Conservation (phyloP, 2,113 vertebrate genomes). For the Passer montanus region DNA sequence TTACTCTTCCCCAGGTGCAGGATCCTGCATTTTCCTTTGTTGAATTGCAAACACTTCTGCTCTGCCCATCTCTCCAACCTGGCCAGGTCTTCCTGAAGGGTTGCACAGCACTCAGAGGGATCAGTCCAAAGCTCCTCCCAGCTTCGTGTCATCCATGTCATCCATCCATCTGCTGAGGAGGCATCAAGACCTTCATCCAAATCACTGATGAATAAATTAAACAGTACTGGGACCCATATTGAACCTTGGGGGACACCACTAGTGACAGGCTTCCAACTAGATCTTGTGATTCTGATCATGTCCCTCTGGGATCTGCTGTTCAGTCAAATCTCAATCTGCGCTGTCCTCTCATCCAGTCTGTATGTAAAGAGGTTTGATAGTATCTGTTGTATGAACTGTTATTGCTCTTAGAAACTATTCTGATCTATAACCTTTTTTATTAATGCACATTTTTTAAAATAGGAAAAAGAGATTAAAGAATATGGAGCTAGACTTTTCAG, state of each 20-base stretch:
- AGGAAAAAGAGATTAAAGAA: neutral
- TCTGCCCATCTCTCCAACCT: neutral
- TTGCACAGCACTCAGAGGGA: neutral
- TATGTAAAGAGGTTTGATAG: neutral
- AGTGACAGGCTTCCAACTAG: neutral
- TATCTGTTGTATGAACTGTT: neutral
- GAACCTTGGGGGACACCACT: neutral
- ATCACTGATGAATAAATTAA: neutral
- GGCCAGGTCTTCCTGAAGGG: neutral
- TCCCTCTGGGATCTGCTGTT: neutral
- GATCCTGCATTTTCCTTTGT: neutral
- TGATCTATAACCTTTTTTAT: neutral
- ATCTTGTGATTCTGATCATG: neutral
- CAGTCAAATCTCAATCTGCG: neutral
- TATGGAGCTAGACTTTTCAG: neutral
- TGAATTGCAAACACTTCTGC: neutral
- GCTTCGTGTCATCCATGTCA: neutral
- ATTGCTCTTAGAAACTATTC: neutral
- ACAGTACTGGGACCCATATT: rapidly evolving
- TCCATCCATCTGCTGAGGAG: neutral
- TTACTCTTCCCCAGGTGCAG: neutral
- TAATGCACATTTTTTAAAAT: neutral
- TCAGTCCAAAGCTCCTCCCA: neutral
- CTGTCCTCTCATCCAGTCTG: neutral
- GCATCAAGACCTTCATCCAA: neutral